phyloP scores from a whole-genome alignment of 2,113 vertebrate species.

The Struthidea cinerea region DNA sequence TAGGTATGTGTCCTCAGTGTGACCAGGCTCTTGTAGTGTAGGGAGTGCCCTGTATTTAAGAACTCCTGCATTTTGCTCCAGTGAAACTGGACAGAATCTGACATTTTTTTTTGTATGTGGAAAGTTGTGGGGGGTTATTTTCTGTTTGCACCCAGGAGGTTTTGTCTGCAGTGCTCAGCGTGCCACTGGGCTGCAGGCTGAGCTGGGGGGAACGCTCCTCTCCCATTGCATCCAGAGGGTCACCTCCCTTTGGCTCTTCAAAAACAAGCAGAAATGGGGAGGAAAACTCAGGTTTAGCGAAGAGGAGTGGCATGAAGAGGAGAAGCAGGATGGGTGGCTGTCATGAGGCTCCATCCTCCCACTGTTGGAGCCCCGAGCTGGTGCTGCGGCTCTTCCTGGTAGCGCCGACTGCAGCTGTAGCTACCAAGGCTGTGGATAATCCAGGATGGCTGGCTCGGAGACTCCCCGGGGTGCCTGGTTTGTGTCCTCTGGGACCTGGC shows the following conservation, averaged over 20 bases:
- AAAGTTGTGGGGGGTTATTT: background rate
- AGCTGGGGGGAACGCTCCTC: background rate
- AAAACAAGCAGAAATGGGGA: background rate
- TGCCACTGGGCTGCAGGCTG: rapidly evolving
- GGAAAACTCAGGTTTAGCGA: background rate
- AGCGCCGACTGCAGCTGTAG: rapidly evolving
- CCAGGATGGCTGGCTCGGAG: background rate
- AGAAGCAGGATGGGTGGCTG: background rate
- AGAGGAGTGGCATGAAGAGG: background rate
- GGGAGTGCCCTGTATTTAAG: background rate
- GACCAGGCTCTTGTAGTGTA: background rate
- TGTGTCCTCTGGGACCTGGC: background rate
- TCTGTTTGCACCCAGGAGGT: background rate
- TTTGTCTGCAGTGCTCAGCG: rapidly evolving
- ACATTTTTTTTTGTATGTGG: background rate
- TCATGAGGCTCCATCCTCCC: rapidly evolving
- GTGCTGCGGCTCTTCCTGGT: rapidly evolving
- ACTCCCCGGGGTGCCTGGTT: background rate
- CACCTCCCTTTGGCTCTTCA: background rate
- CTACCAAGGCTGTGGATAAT: background rate
- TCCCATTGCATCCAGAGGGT: background rate
- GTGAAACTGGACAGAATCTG: background rate
- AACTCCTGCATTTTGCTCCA: background rate
- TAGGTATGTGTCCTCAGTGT: background rate
- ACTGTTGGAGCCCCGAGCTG: background rate